phyloP scores from a whole-genome alignment of 2,113 vertebrate genomes.

The Galemys pyrenaicus region DNA sequence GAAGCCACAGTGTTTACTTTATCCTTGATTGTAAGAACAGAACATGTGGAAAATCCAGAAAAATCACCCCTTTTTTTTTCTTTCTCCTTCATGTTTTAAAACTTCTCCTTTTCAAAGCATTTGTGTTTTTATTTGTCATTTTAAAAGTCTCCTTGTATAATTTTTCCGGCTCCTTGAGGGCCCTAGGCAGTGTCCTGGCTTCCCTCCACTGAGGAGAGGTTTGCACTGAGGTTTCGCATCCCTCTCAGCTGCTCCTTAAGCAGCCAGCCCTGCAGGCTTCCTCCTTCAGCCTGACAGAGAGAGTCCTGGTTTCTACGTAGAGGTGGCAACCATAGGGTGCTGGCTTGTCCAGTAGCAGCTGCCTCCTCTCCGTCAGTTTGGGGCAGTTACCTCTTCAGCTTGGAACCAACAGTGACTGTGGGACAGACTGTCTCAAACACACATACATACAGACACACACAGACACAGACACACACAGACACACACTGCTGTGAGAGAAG shows the following conservation, averaged over 20 bases:
- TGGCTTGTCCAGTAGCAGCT: background rate
- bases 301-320: background rate
- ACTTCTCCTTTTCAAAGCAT: background rate
- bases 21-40: background rate
- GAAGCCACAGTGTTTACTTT: background rate
- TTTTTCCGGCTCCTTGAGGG: background rate
- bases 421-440: background rate
- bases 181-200: background rate
- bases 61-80: background rate
- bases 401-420: background rate
- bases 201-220: background rate
- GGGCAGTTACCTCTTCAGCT: background rate
- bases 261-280: background rate
- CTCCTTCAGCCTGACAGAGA: fast-evolving
- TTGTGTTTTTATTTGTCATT: background rate
- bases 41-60: background rate
- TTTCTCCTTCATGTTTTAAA: background rate
- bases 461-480: background rate
- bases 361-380: background rate
- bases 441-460: fast-evolving
- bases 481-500: background rate
- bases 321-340: fast-evolving
- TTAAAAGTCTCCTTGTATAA: background rate
- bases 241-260: background rate
- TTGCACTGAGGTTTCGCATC: too few species aligned